These are phyloP conservation scores for Falco columbarius DNA, from an alignment of 2,797 vertebrate species.

Conservation along the genomic window DNA sequence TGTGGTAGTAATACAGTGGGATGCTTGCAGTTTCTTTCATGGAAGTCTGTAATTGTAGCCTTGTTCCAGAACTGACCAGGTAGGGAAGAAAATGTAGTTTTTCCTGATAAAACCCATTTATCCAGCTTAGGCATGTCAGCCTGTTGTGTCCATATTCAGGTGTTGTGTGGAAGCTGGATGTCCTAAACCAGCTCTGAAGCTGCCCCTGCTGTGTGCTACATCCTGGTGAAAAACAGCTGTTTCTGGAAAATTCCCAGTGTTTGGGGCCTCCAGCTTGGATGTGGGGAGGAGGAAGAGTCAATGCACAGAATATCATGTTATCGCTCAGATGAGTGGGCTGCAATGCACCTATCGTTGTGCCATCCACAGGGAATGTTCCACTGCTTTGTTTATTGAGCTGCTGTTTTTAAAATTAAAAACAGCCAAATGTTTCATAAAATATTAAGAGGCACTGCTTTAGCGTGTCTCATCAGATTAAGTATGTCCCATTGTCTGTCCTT, in stretches of 20 bases:
- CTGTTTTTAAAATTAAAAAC: slow-evolving; percentile 52
- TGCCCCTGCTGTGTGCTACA: neutral
- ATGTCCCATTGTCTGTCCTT: slow-evolving; percentile 25
- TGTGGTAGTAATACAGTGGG: neutral
- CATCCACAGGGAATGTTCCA: neutral
- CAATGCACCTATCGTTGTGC: neutral
- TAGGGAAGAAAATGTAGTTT: neutral
- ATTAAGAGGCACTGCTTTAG: slow-evolving; percentile 36
- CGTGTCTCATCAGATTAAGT: slow-evolving; percentile 51
- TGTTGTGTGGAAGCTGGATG: neutral
- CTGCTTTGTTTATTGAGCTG: slow-evolving; percentile 34
- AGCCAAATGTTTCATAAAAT: slow-evolving; percentile 47
- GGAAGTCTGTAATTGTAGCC: neutral
- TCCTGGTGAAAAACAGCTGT: neutral
- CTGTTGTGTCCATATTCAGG: neutral
- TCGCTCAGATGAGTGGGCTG: neutral
- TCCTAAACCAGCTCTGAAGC: neutral
- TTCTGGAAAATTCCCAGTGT: neutral
- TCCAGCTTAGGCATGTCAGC: neutral
- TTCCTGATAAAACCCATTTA: neutral
- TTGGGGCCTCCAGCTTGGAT: accelerated
- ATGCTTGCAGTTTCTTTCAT: neutral
- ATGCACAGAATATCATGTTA: neutral
- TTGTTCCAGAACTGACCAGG: neutral
- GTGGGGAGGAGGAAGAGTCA: neutral